These are phyloP conservation scores for Scelioninae gen. 1 DNA, from an alignment of 2,888 invertebrate species.

Conservation along the genomic window DNA sequence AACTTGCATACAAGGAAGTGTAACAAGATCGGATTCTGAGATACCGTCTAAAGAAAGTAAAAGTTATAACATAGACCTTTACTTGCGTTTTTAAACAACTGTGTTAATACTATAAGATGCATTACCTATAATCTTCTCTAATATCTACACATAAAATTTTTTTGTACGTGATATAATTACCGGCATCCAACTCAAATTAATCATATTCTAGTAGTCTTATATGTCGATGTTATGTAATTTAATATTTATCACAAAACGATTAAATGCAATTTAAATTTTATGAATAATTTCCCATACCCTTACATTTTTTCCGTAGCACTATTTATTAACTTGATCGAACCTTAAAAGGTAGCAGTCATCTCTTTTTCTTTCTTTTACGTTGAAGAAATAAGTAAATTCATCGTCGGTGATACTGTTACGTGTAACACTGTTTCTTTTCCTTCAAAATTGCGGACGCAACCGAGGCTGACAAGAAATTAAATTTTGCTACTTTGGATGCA, in stretches of 20 bases:
- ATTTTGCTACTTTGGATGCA: constrained; percentile 26
- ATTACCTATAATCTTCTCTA: constrained; percentile 31
- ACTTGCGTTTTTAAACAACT: constrained; percentile 31
- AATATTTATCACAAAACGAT: background rate
- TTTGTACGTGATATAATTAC: constrained; percentile 2
- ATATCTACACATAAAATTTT: constrained; percentile 11
- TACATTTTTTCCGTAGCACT: too few species aligned
- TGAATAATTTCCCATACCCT: background rate
- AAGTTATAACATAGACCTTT: constrained; percentile 48
- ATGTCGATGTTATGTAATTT: background rate
- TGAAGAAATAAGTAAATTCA: constrained; percentile 20
- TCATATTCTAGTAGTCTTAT: constrained; percentile 3
- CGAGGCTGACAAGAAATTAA: constrained; percentile 38
- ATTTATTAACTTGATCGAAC: background rate
- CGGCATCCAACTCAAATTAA: background rate
- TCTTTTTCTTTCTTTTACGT: background rate
- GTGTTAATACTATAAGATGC: constrained; percentile 32
- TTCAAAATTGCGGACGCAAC: constrained; percentile 3
- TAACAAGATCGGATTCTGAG: constrained; percentile 58
- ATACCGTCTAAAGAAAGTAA: constrained; percentile 45
- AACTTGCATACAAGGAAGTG: constrained; percentile 51
- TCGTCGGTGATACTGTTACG: constrained; percentile 17
- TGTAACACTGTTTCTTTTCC: constrained; percentile 12
- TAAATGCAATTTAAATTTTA: background rate
- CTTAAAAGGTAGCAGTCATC: background rate